Evolutionary conservation across 2,888 invertebrate genomes (phyloP).

Genomic region (Teinopalpus imperialis): DNA sequence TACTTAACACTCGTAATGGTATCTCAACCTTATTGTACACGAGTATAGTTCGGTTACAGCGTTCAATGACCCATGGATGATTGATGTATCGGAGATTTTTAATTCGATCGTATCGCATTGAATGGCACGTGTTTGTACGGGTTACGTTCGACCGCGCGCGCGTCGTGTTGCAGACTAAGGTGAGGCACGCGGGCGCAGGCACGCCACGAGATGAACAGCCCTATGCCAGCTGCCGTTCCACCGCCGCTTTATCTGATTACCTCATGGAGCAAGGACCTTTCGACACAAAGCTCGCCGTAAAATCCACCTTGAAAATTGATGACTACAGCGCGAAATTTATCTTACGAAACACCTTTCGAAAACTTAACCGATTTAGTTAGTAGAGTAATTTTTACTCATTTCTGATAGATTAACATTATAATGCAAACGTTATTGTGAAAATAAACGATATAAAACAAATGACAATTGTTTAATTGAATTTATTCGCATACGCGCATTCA

Average conservation of each 20-base stretch:
- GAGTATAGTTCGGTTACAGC: slow-evolving; percentile 27
- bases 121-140: slow-evolving; percentile 39
- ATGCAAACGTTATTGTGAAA: neutral
- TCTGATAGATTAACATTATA: slow-evolving; percentile 1
- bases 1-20: slow-evolving; percentile 27
- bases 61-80: slow-evolving; percentile 38
- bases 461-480: slow-evolving; percentile 10
- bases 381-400: slow-evolving; percentile 1
- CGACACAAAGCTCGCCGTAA: slow-evolving; percentile 72
- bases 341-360: slow-evolving; percentile 41
- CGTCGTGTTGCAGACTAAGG: slow-evolving; percentile 66
- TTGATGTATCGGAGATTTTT: slow-evolving; percentile 32
- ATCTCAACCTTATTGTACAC: slow-evolving; percentile 21
- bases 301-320: slow-evolving; percentile 72
- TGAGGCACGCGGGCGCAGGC: slow-evolving; percentile 41
- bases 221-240: slow-evolving; percentile 55
- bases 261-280: slow-evolving; percentile 78
- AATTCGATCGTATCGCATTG: slow-evolving; percentile 33
- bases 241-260: slow-evolving; percentile 70
- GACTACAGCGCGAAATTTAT: slow-evolving; percentile 54
- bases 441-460: slow-evolving; percentile 2
- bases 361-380: slow-evolving; percentile 11
- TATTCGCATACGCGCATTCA: no score
- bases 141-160: slow-evolving; percentile 66
- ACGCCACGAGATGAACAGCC: slow-evolving; percentile 59